phyloP scores from a whole-genome alignment of 2,113 vertebrate species.

The Xiphias gladius region DNA sequence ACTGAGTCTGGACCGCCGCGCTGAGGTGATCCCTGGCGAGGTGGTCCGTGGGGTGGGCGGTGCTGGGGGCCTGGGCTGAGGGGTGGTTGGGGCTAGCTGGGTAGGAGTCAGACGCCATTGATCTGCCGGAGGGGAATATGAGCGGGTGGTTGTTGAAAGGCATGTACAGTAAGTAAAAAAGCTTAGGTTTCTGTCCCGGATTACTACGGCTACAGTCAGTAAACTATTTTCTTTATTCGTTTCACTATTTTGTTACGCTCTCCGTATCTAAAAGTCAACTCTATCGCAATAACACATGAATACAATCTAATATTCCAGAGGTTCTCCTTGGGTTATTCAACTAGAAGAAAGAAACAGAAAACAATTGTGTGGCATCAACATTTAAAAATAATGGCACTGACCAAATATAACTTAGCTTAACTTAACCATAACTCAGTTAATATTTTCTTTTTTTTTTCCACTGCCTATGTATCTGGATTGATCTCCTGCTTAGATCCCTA shows the following conservation, averaged over 20 bases:
- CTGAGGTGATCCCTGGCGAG: constrained; percentile 80
- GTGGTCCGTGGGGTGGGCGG: constrained; percentile 61
- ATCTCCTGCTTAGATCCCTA: not conserved
- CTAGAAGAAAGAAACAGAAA: too few species aligned
- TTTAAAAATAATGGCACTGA: too few species aligned
- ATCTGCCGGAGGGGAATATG: constrained; percentile 78
- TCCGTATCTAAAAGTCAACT: too few species aligned
- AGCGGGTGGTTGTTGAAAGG: not conserved
- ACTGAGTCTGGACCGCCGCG: constrained; percentile 83
- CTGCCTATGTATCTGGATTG: not conserved
- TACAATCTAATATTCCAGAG: not conserved
- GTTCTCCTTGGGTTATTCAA: not conserved
- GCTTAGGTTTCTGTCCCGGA: not conserved
- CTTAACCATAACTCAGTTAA: too few species aligned
- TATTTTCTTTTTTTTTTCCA: not conserved
- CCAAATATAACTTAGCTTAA: too few species aligned
- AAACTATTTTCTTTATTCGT: not conserved
- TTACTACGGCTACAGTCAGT: not conserved
- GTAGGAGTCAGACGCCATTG: constrained; percentile 90
- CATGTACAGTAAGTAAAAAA: not conserved
- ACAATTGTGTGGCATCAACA: too few species aligned
- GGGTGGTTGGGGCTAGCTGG: constrained; percentile 92
- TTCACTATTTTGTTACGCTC: not conserved
- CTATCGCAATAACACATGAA: too few species aligned
- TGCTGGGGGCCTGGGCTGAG: constrained; percentile 78